Evolutionary conservation across 2,888 invertebrate species (phyloP), one percentile per base, ranked within the genome.

Genomic region (Masnerella sp.): DNA sequence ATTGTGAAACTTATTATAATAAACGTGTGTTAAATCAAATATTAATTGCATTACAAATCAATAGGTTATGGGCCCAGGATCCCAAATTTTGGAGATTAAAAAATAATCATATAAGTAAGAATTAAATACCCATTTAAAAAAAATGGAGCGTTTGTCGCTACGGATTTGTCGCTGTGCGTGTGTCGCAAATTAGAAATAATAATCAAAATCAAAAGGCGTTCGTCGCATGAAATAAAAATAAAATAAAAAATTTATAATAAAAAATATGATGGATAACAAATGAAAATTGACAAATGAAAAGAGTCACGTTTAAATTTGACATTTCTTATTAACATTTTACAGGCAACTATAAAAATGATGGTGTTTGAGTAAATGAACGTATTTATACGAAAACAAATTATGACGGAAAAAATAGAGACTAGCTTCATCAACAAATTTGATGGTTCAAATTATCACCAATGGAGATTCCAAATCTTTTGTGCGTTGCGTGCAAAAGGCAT

Each of bases 381-480:
- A 28, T 28, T 28, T 28, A 28, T 28, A 28, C 28, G 28, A 28
- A 28, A 28, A 25, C 25, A 30, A 47, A 28, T 25, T 5, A 22
- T 45, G 45, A 12, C 45, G n/a, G 45, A 45, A 14, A 17, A 11
- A 25, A 12, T 25, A 1, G 43, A 43, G 9, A 12, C 11, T 5
- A 8, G 2, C 22, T 22, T 1, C 11, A 14, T 47, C 1, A 28
- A 47, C 28, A 47, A 47, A 28, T 47, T 47, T 30, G 28, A 47
- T 15, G 45, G 45, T 4, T 28, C 28, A 9, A 47, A 47, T 15
- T 47, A 47, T 15, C 12, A 28, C n/a, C 45, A 47, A 47, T 70
- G 51, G 56, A 43, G 36, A 12, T 70, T 70, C 15, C 62, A 70
- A 45, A 45, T 71, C 9, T 17, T 38, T n/a, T 65, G 54, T 14